Conservation (phyloP, 2,888 invertebrate species). For the Hemicrepidius hirtus region DNA sequence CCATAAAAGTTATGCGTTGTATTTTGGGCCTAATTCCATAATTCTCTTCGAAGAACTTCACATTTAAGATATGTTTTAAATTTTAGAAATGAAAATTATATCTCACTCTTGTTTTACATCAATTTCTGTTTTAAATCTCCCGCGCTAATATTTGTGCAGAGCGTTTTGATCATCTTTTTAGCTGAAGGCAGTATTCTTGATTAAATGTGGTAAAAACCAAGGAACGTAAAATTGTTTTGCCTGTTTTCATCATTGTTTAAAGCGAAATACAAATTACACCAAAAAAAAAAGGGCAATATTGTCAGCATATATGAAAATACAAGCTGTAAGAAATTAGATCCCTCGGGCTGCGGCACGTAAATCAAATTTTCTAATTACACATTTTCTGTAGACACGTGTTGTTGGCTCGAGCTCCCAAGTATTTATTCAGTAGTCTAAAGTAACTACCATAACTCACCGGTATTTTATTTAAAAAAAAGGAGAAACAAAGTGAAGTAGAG, state of each 20-base stretch:
- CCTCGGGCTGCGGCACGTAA: neutral
- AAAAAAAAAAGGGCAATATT: conserved; percentile 1
- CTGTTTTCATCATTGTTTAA: neutral
- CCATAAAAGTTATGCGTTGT: too few species aligned
- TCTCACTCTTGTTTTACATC: too few species aligned
- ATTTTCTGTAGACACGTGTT: neutral
- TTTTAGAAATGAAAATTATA: too few species aligned
- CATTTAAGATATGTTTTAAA: too few species aligned
- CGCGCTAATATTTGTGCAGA: too few species aligned
- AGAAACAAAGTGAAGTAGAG: neutral
- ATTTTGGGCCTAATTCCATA: too few species aligned
- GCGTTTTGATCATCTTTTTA: neutral
- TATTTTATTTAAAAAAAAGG: neutral
- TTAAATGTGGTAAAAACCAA: neutral
- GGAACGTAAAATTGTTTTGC: neutral
- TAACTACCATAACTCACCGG: neutral
- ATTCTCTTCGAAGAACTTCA: too few species aligned
- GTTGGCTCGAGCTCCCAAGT: neutral
- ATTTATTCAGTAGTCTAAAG: neutral
- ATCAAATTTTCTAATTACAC: neutral
- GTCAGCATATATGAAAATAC: conserved; percentile 5
- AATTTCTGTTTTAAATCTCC: too few species aligned
- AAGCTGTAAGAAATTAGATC: neutral
- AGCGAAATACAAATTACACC: neutral
- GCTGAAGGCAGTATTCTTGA: neutral